Percentiles rank a stretch among this genome's conserved stretches.
phyloP scores from a whole-genome alignment of 1,140 invertebrate genomes.

The Hyles euphorbiae region DNA sequence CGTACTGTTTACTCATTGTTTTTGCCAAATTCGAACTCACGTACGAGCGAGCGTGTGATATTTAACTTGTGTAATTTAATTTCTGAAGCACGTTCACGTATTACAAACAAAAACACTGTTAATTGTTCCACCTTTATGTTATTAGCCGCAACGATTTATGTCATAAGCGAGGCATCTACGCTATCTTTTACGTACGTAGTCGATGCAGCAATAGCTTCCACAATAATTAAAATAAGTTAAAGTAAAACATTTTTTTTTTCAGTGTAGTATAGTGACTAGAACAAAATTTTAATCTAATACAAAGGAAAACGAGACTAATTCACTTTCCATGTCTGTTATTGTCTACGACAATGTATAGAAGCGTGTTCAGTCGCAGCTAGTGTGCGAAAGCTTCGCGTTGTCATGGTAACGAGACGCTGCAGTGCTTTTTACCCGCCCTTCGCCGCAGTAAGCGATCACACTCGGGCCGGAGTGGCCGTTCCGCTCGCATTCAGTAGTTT shows the following conservation, averaged over 20 bases:
- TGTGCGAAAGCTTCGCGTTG: slow-evolving; percentile 38
- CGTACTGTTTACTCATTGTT: too few relatives aligned
- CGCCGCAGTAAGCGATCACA: slow-evolving; percentile 51
- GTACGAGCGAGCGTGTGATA: too few relatives aligned
- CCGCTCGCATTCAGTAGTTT: neutral
- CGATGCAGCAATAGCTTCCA: too few relatives aligned
- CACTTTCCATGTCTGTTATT: slow-evolving; percentile 27
- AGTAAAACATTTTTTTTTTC: neutral
- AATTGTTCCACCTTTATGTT: too few relatives aligned
- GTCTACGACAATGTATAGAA: slow-evolving; percentile 29
- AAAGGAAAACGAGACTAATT: slow-evolving; percentile 20
- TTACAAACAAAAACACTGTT: too few relatives aligned
- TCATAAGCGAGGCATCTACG: too few relatives aligned
- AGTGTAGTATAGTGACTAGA: neutral
- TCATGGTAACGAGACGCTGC: slow-evolving; percentile 65
- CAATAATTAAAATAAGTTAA: too few relatives aligned
- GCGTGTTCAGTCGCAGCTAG: slow-evolving; percentile 25
- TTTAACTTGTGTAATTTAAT: too few relatives aligned
- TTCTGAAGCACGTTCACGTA: too few relatives aligned
- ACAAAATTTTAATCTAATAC: neutral
- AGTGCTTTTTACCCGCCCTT: slow-evolving; percentile 57
- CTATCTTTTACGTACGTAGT: too few relatives aligned
- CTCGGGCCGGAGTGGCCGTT: slow-evolving; percentile 26
- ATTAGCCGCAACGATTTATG: too few relatives aligned
- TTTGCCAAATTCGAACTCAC: too few relatives aligned